A percentile compares a stretch with the other conserved stretches of the same genome.
These are phyloP conservation scores for Sorex araneus DNA, from an alignment of 2,113 vertebrate species.

Conservation along the genomic window DNA sequence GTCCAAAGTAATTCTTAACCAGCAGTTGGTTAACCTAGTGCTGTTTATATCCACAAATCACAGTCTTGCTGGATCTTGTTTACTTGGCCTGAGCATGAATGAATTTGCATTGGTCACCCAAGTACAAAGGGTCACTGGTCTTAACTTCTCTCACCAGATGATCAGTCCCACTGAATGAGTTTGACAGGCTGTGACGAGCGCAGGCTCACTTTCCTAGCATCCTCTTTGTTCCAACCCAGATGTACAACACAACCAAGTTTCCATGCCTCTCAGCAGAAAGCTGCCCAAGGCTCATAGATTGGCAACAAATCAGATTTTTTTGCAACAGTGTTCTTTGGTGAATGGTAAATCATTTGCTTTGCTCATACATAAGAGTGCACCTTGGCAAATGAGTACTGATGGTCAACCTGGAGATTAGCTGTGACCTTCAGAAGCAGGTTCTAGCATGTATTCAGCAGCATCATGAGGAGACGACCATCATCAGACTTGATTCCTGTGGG, in stretches of 20 bases:
- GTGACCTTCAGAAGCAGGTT: slow-evolving; percentile 34
- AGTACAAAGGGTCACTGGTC: slow-evolving; percentile 59
- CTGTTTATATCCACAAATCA: slow-evolving; percentile 14
- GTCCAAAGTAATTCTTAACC: not conserved
- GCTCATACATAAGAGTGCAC: slow-evolving; percentile 38
- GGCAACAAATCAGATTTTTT: not conserved
- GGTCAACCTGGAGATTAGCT: not conserved
- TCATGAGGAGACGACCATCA: too few relatives aligned
- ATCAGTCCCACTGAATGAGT: slow-evolving; percentile 21
- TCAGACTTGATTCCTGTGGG: not conserved
- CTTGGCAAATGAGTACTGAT: slow-evolving; percentile 56
- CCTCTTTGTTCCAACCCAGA: not conserved
- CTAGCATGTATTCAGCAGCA: not conserved
- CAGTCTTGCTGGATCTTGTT: slow-evolving; percentile 64
- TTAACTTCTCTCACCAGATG: slow-evolving; percentile 41
- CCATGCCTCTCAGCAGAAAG: slow-evolving; percentile 25
- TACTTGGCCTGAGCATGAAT: slow-evolving; percentile 73
- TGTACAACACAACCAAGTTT: not conserved
- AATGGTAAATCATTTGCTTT: slow-evolving; percentile 42
- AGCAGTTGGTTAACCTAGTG: slow-evolving; percentile 29
- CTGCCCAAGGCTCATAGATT: not conserved
- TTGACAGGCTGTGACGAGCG: slow-evolving; percentile 52
- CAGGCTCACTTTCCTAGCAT: slow-evolving; percentile 54
- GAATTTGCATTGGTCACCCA: slow-evolving; percentile 62
- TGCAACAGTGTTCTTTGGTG: not conserved